Conservation (phyloP, 2,113 vertebrate species). For the Triplophysa rosa region DNA sequence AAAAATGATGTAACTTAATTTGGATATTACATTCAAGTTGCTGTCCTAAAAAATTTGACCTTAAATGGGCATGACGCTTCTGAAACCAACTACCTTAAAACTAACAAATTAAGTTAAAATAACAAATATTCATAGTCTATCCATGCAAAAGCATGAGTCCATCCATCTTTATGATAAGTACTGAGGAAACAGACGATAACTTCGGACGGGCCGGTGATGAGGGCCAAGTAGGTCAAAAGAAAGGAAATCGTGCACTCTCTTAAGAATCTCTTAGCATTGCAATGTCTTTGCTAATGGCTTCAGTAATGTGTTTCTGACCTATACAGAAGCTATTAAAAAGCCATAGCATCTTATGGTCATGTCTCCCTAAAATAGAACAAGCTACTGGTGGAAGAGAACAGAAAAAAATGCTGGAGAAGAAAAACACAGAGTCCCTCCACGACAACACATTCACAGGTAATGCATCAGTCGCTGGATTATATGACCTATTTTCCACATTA, state of each 20-base stretch:
- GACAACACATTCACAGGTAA: background rate
- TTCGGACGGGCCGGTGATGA: background rate
- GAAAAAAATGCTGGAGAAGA: background rate
- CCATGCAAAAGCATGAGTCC: background rate
- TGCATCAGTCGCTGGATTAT: background rate
- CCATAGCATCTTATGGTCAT: background rate
- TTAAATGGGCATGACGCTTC: too few species aligned
- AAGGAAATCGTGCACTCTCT: background rate
- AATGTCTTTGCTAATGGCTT: background rate
- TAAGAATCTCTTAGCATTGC: background rate
- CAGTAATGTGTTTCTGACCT: slow-evolving; percentile 9
- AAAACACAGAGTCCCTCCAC: background rate
- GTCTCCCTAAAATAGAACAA: background rate
- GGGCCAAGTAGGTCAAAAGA: background rate
- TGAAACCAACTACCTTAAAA: too few species aligned
- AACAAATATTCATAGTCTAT: background rate
- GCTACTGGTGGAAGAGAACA: background rate
- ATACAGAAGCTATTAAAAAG: slow-evolving; percentile 10
- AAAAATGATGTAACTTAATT: too few species aligned
- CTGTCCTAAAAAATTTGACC: too few species aligned
- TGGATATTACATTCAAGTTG: too few species aligned
- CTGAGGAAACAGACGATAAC: background rate
- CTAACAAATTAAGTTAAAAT: too few species aligned
- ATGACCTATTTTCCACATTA: slow-evolving; percentile 16
- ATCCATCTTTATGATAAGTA: background rate